Base-by-base conservation (phyloP, 2,113 vertebrate species). In the Sterrhoptilus dennistouni region DNA sequence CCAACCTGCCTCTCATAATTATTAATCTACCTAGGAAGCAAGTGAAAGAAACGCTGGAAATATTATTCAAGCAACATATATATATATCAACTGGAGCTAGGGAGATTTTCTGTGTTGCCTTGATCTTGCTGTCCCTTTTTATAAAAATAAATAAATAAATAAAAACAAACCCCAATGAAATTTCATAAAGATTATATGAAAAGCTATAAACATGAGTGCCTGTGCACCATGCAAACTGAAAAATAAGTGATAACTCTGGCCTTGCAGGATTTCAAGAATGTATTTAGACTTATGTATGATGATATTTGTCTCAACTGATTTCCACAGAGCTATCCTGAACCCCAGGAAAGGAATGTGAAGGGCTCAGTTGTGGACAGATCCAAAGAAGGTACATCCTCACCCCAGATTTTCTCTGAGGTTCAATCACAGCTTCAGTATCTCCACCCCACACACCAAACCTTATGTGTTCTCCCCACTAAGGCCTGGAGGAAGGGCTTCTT, bases 241-340 rank as follows among this genome's bases (percentile, higher is more conserved):
- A 83, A 87, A 35, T 11, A 36, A 57, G 29, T 22, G 12, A 17
- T 44, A 49, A 66, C 53, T 47, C 52, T 64, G 59, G 29, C 33
- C n/a, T 66, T 65, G 61, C n/a, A 74, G 29, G 29, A 24, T 47
- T 56, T 76, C 56, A 15, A 64, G n/a, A 77, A 83, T 66, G 28
- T 68, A 16, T 90, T 93, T 82, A 83, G 65, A 45, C 53, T 79
- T 86, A 61, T 5, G 24, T 77, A 49, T 8, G 12, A 49, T 11
- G 16, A 44, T 52, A 83, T 65, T 56, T 72, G 36, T 27, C 56
- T 79, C 69, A 63, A 44, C 22, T 28, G 59, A 64, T 94, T 93
- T 94, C 94, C 95, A n/a, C 52, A 93, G 91, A 93, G 59, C 63
- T 79, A 27, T 66, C 53, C 89, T 80, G 81, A 88, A 42, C 74